Evolutionary conservation across 2,888 invertebrate species (phyloP), one percentile per base, ranked within the genome.

Genomic region (Dilophus febrilis): DNA sequence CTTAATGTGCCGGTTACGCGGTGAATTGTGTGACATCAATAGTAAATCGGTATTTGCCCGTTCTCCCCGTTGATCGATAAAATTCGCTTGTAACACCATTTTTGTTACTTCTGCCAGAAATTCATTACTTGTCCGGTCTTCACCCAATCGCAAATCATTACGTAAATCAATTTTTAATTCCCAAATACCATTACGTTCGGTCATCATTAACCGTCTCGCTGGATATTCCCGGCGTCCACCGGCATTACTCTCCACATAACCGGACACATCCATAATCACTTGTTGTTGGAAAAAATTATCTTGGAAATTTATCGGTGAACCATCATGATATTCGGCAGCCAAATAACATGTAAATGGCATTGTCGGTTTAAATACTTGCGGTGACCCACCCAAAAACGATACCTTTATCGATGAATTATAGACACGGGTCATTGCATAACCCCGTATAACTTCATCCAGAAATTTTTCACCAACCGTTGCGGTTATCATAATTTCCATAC

Each of bases 291-390:
- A 22, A 22, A 4, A 4, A 31, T 87, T 63, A 41, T 76, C 72
- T 51, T 77, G 68, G 3, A 58, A 49, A 17, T 78, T 68, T 17
- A 91, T 63, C 0, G 77, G 77, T 0, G 92, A 88, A 2, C 88
- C 86, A 59, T 95, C 94, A 57, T 87, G 86, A 61, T 85, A 88
- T 2, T 88, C 85, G 0, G 88, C 86, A 10, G 83, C 81, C 54
- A 94, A 67, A 74, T 87, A 87, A 36, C 78, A 70, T 45, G 78
- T 79, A 52, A 90, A 82, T 0, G 91, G 87, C 84, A 94, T 91
- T 8, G 85, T 72, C 0, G 95, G 94, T 59, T 94, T 95, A 64
- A 94, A 94, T 13, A 95, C 81, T 61, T 94, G 88, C 7, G 94
- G 86, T 0, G 80, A 73, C 27, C 86, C 88, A 0, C 94, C 95